Evolutionary conservation across 2,113 vertebrate species (phyloP).

Genomic region (Amblyornis subalaris): DNA sequence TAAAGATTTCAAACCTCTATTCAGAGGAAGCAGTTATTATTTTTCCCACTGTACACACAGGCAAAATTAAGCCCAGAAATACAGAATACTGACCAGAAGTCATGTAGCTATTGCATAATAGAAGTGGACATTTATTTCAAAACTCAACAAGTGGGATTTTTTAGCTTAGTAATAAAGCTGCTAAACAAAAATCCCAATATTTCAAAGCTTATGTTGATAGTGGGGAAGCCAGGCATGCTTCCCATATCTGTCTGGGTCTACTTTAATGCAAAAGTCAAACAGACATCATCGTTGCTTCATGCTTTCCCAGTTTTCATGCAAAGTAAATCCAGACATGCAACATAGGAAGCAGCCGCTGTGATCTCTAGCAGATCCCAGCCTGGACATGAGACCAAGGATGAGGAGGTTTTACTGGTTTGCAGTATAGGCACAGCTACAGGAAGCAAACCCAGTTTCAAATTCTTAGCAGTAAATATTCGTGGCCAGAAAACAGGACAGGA

Average conservation of each 20-base stretch:
- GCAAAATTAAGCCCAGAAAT: background rate
- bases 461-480: background rate
- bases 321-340: background rate
- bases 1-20: background rate
- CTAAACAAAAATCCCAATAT: background rate
- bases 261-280: background rate
- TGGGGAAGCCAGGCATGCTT: background rate
- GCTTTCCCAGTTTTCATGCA: background rate
- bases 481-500: background rate
- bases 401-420: background rate
- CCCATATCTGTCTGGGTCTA: background rate
- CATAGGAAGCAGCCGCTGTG: background rate
- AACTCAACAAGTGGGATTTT: background rate
- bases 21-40: background rate
- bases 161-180: background rate
- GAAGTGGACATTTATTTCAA: background rate
- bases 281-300: background rate
- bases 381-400: background rate
- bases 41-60: background rate
- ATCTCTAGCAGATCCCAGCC: background rate
- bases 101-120: background rate
- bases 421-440: background rate
- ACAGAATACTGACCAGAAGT: background rate
- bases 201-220: background rate
- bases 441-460: background rate